phyloP scores from a whole-genome alignment of 2,113 vertebrate species.

The Neopipo cinnamomea region DNA sequence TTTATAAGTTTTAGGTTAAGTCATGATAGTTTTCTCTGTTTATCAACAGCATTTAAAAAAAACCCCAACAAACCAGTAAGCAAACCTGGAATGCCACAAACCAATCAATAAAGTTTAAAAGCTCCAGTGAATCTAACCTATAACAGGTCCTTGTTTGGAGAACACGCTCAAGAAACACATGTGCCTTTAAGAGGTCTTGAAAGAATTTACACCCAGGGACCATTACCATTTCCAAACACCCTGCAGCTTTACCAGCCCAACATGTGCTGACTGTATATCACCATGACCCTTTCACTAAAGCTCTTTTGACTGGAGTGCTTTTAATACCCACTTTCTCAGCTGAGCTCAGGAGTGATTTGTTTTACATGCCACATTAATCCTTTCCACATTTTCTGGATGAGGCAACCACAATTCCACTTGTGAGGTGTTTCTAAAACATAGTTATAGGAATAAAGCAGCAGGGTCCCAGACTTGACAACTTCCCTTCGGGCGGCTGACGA shows the following conservation, averaged over 20 bases:
- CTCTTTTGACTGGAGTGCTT: constrained; percentile 82
- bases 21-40: constrained; percentile 52
- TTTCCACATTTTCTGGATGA: constrained; percentile 90
- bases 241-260: constrained; percentile 81
- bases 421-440: constrained; percentile 85
- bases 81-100: constrained; percentile 72
- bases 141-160: constrained; percentile 83
- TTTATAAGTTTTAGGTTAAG: constrained; percentile 66
- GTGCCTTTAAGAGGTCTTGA: constrained; percentile 86
- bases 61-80: constrained; percentile 4
- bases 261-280: constrained; percentile 84
- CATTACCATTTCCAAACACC: constrained; percentile 86
- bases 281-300: constrained; percentile 80
- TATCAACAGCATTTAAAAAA: constrained; percentile 53
- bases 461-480: constrained; percentile 85
- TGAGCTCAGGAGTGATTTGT: constrained; percentile 87
- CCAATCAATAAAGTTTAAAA: constrained; percentile 82
- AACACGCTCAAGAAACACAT: constrained; percentile 80
- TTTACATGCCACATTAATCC: constrained; percentile 91
- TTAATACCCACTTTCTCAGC: constrained; percentile 87
- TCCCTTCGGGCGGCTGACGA: constrained; percentile 77
- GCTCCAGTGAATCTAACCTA: constrained; percentile 78
- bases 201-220: constrained; percentile 87
- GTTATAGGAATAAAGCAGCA: constrained; percentile 84
- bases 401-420: constrained; percentile 86